Conservation (phyloP, 2,888 invertebrate genomes). For the Nowickia ferox region DNA sequence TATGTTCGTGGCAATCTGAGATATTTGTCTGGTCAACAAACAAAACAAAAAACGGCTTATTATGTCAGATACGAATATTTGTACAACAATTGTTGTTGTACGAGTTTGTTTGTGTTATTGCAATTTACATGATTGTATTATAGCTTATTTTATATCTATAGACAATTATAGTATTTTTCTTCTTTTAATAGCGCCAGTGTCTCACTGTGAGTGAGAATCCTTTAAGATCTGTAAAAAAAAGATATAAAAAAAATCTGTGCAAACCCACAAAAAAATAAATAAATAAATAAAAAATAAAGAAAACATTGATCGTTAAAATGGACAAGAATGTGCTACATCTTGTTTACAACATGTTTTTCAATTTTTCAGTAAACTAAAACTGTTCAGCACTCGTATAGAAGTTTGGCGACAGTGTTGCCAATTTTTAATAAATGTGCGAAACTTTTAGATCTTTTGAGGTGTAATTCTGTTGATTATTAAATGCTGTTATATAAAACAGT, state of each 20-base stretch:
- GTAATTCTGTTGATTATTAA: no score
- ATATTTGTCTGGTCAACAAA: conserved; percentile 67
- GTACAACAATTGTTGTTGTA: conserved; percentile 49
- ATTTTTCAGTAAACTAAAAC: conserved; percentile 69
- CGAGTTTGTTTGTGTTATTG: conserved; percentile 34
- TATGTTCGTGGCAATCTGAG: conserved; percentile 59
- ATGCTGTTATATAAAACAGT: no score
- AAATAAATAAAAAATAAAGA: not conserved
- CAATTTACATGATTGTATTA: conserved; percentile 60
- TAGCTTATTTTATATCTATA: conserved; percentile 64
- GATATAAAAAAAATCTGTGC: conserved; percentile 34
- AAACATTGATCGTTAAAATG: conserved; percentile 68
- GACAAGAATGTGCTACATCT: conserved; percentile 74
- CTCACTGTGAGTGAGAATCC: conserved; percentile 68
- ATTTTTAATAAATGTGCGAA: not conserved
- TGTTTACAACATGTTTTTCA: conserved; percentile 80
- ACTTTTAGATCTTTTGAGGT: no score
- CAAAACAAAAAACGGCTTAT: conserved; percentile 48
- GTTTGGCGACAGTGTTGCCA: conserved; percentile 55
- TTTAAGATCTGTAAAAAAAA: conserved; percentile 61
- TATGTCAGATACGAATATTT: conserved; percentile 67
- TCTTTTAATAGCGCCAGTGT: conserved; percentile 69
- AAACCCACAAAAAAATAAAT: conserved; percentile 33
- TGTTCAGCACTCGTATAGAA: conserved; percentile 27
- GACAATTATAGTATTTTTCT: conserved; percentile 67